Evolutionary conservation across 2,888 invertebrate genomes (phyloP), one percentile per base, ranked within the genome.

Genomic region (Caenorhabditis sp.): DNA sequence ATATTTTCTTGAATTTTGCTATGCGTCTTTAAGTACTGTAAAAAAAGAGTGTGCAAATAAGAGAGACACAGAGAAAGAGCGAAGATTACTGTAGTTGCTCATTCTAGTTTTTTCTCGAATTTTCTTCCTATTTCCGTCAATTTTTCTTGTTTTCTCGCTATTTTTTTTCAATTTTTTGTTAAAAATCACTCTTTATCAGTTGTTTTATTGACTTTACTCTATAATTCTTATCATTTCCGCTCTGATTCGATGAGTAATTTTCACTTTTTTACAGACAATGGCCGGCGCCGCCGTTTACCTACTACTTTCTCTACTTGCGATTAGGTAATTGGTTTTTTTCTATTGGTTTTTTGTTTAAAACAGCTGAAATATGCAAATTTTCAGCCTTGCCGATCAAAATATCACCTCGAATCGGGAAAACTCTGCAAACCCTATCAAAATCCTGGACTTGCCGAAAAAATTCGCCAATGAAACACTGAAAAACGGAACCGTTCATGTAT

Each of bases 261-360:
- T 9, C 15, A 11, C 1, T 2, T 67, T 67, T 67, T 56, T 32
- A 32, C 67, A 67, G 67, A 20, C 44, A 24, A 67, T 67, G 67
- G 22, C 26, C 9, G 26, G n/a, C 40, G 26, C 56, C 20, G 22
- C 44, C 56, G 47, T n/a, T 20, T 24, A 24, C 20, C 26, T 44
- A 0, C 18, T 67, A 20, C 6, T 56, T 20, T 11, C 26, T 44
- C 56, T 67, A 2, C 56, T 67, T 67, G 44, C 40, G 2, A 18
- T 37, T 2, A 15, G 56, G 56, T 56, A 6, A 56, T 26, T 56
- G 4, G 32, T 13, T 26, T 18, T 22, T 37, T 20, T 60, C 1
- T 13, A 9, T 24, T 4, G 9, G 9, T 6, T 32, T 32, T 32
- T 32, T 32, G 4, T 32, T 32, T 32, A 4, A 32, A 32, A 32